These are phyloP conservation scores for Donacobius atricapilla DNA, from an alignment of 2,113 vertebrate genomes.

Conservation along the genomic window DNA sequence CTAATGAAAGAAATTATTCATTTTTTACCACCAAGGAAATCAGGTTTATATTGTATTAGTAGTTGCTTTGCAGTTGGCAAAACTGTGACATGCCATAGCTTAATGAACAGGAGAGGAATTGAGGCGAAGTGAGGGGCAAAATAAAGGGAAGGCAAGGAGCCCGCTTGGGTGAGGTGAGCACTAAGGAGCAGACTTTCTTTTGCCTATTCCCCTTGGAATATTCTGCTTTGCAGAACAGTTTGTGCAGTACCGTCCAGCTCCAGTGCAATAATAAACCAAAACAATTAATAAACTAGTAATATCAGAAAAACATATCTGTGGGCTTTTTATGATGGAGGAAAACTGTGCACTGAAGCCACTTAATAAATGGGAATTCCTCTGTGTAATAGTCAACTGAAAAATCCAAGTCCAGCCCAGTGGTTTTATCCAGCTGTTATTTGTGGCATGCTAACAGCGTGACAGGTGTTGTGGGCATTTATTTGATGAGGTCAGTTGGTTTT, in stretches of 20 bases:
- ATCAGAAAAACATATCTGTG: not conserved
- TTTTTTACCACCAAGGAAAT: not conserved
- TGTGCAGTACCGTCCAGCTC: not conserved
- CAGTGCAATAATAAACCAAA: not conserved
- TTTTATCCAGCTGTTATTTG: not conserved
- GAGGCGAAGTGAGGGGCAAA: not conserved
- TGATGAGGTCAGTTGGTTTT: not conserved
- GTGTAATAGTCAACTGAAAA: conserved; percentile 3
- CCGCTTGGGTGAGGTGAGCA: not conserved
- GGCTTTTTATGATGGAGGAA: not conserved
- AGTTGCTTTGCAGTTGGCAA: not conserved
- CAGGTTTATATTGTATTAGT: not conserved
- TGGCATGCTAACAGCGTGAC: not conserved
- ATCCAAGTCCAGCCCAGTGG: not conserved
- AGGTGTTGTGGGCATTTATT: not conserved
- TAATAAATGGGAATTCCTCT: not conserved
- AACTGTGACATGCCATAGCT: not conserved
- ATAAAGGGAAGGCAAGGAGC: not conserved
- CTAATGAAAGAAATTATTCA: conserved; percentile 33
- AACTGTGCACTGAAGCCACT: not conserved
- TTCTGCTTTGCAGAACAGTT: not conserved
- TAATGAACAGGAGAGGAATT: not conserved
- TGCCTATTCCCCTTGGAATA: not conserved
- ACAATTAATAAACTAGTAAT: not conserved
- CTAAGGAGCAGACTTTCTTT: not conserved